phyloP scores from a whole-genome alignment of 53 echinoderm and acorn worm species.

The Actinopyga echinites region DNA sequence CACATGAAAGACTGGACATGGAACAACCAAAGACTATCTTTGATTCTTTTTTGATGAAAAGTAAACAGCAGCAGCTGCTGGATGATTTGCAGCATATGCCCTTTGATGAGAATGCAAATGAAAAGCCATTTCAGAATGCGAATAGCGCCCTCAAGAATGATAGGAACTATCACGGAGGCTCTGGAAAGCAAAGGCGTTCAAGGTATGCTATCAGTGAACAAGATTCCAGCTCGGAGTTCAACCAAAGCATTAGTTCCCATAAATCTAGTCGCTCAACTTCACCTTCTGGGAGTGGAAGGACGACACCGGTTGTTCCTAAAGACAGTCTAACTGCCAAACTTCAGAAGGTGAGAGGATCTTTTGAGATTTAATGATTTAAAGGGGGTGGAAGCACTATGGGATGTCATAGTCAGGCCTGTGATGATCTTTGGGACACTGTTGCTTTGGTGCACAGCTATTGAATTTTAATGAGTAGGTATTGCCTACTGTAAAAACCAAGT shows the following conservation, averaged over 20 bases:
- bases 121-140: background rate
- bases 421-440: too few relatives aligned
- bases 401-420: too few relatives aligned
- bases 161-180: too few relatives aligned
- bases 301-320: background rate
- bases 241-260: background rate
- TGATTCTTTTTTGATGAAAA: constrained; percentile 7
- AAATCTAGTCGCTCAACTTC: constrained; percentile 7
- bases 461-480: too few relatives aligned
- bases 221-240: background rate
- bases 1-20: background rate
- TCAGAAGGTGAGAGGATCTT: background rate
- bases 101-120: constrained; percentile 13
- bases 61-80: background rate
- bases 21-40: constrained; percentile 4
- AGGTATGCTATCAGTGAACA: background rate
- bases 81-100: constrained; percentile 28
- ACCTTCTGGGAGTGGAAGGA: background rate
- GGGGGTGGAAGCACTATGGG: too few relatives aligned
- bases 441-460: too few relatives aligned
- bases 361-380: too few relatives aligned
- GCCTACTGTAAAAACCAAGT: too few relatives aligned
- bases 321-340: constrained; percentile 7
- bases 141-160: background rate
- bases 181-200: background rate